Evolutionary conservation across 2,888 invertebrate genomes (phyloP).

Genomic region (Caenorhabditis sinica): DNA sequence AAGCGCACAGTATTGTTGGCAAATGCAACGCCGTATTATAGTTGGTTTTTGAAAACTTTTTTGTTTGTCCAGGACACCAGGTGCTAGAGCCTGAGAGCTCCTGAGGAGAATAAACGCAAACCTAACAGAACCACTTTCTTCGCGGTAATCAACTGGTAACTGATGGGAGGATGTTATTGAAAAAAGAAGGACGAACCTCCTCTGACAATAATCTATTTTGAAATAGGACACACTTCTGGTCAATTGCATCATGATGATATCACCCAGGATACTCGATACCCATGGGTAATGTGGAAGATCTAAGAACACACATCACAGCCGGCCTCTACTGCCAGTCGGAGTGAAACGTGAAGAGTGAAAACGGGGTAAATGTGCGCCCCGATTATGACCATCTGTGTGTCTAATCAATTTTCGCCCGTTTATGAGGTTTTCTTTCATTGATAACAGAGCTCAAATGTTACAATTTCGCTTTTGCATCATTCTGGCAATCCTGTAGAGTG

Average conservation of each 20-base stretch:
- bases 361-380: slow-evolving; percentile 24
- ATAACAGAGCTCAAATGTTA: slow-evolving; percentile 64
- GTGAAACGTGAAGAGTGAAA: slow-evolving; percentile 50
- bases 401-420: slow-evolving; percentile 58
- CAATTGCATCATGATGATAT: slow-evolving; percentile 64
- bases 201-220: neutral
- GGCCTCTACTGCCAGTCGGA: slow-evolving; percentile 7
- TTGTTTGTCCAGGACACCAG: slow-evolving; percentile 57
- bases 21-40: slow-evolving; percentile 40
- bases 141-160: neutral
- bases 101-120: slow-evolving; percentile 18
- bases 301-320: slow-evolving; percentile 61
- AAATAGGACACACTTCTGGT: slow-evolving; percentile 36
- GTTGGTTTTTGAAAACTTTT: slow-evolving; percentile 46
- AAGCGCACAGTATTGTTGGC: slow-evolving; percentile 48
- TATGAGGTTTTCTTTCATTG: slow-evolving; percentile 23
- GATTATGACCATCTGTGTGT: slow-evolving; percentile 62
- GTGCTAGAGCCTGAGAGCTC: slow-evolving; percentile 35
- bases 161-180: neutral
- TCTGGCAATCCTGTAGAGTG: slow-evolving; percentile 10
- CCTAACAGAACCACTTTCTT: neutral
- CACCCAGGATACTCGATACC: slow-evolving; percentile 58
- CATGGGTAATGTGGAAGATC: slow-evolving; percentile 39
- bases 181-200: neutral
- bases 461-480: slow-evolving; percentile 57